phyloP scores from a whole-genome alignment of 2,888 invertebrate genomes.

The Diarsia rubi region DNA sequence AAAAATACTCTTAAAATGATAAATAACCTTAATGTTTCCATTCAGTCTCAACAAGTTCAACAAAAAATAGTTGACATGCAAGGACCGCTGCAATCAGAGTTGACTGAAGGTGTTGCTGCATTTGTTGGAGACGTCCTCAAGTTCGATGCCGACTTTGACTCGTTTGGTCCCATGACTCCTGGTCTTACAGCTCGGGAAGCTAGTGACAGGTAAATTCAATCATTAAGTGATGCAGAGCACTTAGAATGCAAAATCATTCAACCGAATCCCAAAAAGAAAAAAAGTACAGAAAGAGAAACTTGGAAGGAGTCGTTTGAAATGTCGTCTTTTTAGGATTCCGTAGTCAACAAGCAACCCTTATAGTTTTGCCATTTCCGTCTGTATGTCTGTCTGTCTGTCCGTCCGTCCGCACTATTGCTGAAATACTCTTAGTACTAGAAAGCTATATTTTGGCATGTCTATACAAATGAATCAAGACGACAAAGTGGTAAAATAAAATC shows the following conservation, averaged over 20 bases:
- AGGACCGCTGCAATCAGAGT: slow-evolving; percentile 93
- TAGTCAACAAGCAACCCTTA: no score
- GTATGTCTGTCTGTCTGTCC: no score
- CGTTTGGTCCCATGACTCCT: slow-evolving; percentile 96
- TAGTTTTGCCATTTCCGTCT: no score
- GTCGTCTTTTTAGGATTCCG: no score
- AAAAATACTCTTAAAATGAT: neutral
- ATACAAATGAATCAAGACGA: no score
- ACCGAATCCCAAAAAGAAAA: neutral
- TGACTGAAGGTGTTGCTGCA: slow-evolving; percentile 93
- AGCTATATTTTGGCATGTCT: no score
- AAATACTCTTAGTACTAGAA: no score
- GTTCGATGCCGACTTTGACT: slow-evolving; percentile 94
- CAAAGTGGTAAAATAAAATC: no score
- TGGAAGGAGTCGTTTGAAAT: neutral
- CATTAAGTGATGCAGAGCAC: neutral
- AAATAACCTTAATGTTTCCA: neutral
- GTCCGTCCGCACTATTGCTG: no score
- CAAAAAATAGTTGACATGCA: slow-evolving; percentile 94
- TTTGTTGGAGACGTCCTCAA: slow-evolving; percentile 92
- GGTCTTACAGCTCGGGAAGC: slow-evolving; percentile 96
- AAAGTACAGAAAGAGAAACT: neutral
- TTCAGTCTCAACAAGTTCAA: slow-evolving; percentile 92
- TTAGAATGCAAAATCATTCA: neutral
- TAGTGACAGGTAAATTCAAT: slow-evolving; percentile 92